Evolutionary conservation across 30 jellyfish, hydroid and myxozoan species (phyloP), one percentile per base, ranked within the genome.

Genomic region (Catostylus mosaicus): DNA sequence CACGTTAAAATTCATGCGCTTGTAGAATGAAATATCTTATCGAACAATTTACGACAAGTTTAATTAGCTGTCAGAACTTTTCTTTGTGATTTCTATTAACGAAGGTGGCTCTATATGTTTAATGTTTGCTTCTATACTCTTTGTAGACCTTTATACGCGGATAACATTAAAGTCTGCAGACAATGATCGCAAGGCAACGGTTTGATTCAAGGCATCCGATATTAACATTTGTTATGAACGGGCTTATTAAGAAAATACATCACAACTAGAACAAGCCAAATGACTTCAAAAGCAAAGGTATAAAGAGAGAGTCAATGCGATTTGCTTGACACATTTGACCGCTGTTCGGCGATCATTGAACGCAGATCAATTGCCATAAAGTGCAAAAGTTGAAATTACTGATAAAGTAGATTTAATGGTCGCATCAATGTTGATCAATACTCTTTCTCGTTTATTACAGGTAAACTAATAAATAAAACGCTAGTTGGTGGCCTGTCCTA

Each of bases 381-480:
- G 71, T 59, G 71, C n/a, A n/a, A 59, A 52, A 59, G 36, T 59
- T 19, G 38, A 37, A 16, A 23, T 59, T 2, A 18, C 38, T 4
- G 20, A n/a, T n/a, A n/a, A 59, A n/a, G 71, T 59, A 10, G 71
- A n/a, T 16, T 33, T 68, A 68, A 68, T 12, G 16, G n/a, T 50
- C 26, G 29, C 38, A 3, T 29, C 26, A 14, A 19, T 36, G 31
- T 37, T 73, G 74, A 12, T 1, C 59, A 32, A 50, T 20, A 35
- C 24, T 34, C 54, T 29, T 52, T 32, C 36, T 30, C 40, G 51
- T 48, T 52, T 51, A 62, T 59, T 74, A 65, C 85, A 51, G 85
- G 75, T 74, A 16, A 74, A 51, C 51, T 51, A 26, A 74, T 74
- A 74, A 74, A 74, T 54, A 74, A 40, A 74, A 74, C 70, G 35